These are phyloP conservation scores for Falco concolor DNA, from an alignment of 2,797 vertebrate species.

Conservation along the genomic window DNA sequence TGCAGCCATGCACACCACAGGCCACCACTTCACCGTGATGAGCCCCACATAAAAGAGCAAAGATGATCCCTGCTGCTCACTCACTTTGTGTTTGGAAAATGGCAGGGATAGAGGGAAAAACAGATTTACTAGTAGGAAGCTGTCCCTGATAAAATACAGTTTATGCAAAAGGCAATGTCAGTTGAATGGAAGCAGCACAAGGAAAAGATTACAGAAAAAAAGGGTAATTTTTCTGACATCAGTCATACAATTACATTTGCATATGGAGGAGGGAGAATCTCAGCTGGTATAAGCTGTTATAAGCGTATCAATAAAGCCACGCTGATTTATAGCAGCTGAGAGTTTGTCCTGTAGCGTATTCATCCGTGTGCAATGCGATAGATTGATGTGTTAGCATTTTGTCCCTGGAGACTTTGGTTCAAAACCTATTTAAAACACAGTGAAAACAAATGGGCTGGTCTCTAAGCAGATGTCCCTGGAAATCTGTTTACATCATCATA, in stretches of 20 bases:
- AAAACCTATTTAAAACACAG: conserved; percentile 43
- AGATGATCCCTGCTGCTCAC: neutral
- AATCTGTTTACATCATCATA: conserved; percentile 9
- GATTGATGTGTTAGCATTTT: conserved; percentile 38
- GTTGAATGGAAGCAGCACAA: neutral
- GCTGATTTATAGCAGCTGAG: conserved; percentile 43
- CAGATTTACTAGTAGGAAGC: neutral
- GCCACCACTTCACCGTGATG: neutral
- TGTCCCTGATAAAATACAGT: neutral
- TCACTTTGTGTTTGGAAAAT: neutral
- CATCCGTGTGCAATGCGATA: neutral
- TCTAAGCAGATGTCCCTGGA: conserved; percentile 47
- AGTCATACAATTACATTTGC: neutral
- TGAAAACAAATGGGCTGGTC: conserved; percentile 17
- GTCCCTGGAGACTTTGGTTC: conserved; percentile 35
- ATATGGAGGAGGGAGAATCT: neutral
- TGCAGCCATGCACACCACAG: neutral
- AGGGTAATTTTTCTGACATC: neutral
- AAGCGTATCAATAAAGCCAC: neutral
- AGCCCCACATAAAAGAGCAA: neutral
- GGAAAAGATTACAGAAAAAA: neutral
- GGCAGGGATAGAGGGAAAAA: neutral
- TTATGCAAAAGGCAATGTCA: neutral
- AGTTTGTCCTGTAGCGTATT: neutral
- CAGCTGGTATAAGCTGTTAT: neutral